phyloP scores from a whole-genome alignment of 1,140 invertebrate species.

The Armadillidium nasatum region DNA sequence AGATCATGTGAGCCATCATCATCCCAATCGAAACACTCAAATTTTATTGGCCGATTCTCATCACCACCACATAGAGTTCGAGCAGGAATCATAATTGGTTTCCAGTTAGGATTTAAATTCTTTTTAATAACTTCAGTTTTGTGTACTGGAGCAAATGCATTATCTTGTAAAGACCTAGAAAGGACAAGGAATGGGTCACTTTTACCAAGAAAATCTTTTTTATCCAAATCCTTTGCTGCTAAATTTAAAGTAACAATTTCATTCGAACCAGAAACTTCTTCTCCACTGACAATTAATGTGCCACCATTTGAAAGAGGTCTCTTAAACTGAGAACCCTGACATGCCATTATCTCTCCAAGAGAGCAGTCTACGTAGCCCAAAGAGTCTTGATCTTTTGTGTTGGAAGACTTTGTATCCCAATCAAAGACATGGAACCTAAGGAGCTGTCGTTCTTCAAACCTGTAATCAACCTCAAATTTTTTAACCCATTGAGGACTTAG shows the following conservation, averaged over 20 bases:
- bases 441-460: slow-evolving; percentile 54
- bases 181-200: slow-evolving; percentile 52
- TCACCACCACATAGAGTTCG: slow-evolving; percentile 21
- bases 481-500: slow-evolving; percentile 56
- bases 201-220: slow-evolving; percentile 58
- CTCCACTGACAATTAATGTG: slow-evolving; percentile 50
- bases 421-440: slow-evolving; percentile 50
- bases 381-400: slow-evolving; percentile 52
- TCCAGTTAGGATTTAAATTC: slow-evolving; percentile 57
- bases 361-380: slow-evolving; percentile 54
- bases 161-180: slow-evolving; percentile 47
- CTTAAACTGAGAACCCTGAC: slow-evolving; percentile 46
- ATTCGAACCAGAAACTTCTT: slow-evolving; percentile 54
- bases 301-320: slow-evolving; percentile 46
- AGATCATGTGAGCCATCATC: slow-evolving; percentile 53
- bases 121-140: slow-evolving; percentile 56
- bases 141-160: slow-evolving; percentile 54
- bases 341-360: slow-evolving; percentile 55
- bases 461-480: slow-evolving; percentile 55
- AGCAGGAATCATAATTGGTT: slow-evolving; percentile 9
- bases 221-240: slow-evolving; percentile 53
- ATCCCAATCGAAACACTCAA: slow-evolving; percentile 51
- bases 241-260: slow-evolving; percentile 54
- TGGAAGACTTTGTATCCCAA: slow-evolving; percentile 44
- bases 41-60: slow-evolving; percentile 17